Evolutionary conservation across 2,797 vertebrate species (phyloP), one percentile per base, ranked within the genome.

Genomic region (Malurus leucopterus): DNA sequence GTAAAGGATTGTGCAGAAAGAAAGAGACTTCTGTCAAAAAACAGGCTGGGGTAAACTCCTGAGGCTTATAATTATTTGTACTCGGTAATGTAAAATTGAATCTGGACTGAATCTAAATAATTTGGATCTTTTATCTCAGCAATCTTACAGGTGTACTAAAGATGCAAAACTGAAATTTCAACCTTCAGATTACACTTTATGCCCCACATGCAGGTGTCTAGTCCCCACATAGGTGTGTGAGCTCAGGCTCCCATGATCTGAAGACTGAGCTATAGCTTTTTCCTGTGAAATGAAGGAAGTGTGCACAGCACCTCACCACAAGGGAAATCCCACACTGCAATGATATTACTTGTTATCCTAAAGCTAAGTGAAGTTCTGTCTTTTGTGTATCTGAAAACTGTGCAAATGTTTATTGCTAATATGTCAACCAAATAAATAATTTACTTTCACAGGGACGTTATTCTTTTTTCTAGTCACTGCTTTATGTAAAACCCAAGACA

Each of bases 401-500:
- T 26, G 47, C 32, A 87, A 77, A 85, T 15, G 30, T 72, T 92
- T 74, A 71, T 51, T 80, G 79, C 73, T 71, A 84, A 68, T 44
- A 64, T 2, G 3, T 15, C 13, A 4, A 67, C 74, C 64, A 73
- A 87, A 85, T 13, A 85, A 89, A 75, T 70, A 24, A 44, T 44
- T 44, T 89, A 50, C 84, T 86, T 84, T 89, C 40, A 86, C 21
- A 1, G 53, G 50, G 55, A 71, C 79, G 38, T 89, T 83, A 68
- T 22, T 84, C 63, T 75, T 89, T 43, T 72, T 89, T 84, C 80
- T 62, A 84, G 76, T 69, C 38, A 51, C 84, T 93, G 72, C 62
- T 91, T 93, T 85, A 74, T 55, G 49, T 74, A 90, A 58, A 91
- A 59, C 40, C 26, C 53, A 54, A 75, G 73, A 67, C 19, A 26